Conservation (phyloP, 2,113 vertebrate species). For the Aegithalos caudatus region DNA sequence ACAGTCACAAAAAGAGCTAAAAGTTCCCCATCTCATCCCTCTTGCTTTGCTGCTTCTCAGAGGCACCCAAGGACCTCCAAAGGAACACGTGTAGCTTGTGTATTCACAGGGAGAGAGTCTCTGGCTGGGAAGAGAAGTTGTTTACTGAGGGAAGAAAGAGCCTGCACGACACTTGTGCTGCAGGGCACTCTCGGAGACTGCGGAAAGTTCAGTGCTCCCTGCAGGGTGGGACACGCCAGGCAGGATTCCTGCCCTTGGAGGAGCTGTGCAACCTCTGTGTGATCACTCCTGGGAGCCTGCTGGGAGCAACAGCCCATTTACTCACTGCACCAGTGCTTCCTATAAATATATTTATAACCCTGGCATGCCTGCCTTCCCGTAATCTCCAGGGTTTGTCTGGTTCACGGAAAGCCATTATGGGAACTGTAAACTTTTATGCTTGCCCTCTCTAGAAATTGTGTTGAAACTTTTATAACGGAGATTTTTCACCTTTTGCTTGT, state of each 20-base stretch:
- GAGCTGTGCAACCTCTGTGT: background rate
- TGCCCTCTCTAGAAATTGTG: constrained; percentile 29
- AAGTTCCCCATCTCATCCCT: background rate
- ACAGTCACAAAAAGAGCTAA: background rate
- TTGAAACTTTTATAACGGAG: constrained; percentile 52
- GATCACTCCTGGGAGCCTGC: background rate
- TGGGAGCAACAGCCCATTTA: constrained; percentile 29
- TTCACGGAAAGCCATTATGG: constrained; percentile 50
- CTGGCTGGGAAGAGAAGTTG: background rate
- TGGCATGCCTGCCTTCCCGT: background rate
- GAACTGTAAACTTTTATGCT: constrained; percentile 55
- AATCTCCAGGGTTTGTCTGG: constrained; percentile 21
- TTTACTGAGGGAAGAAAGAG: background rate
- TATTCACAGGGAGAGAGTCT: background rate
- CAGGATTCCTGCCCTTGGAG: constrained; percentile 8
- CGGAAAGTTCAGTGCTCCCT: background rate
- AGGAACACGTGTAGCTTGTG: background rate
- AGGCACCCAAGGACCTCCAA: background rate
- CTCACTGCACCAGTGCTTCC: constrained; percentile 30
- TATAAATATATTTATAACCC: constrained; percentile 64
- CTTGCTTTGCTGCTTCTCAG: background rate
- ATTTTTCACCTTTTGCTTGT: constrained; percentile 28
- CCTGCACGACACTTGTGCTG: background rate
- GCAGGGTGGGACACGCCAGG: background rate
- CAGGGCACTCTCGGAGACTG: background rate